phyloP scores from a whole-genome alignment of 1,140 invertebrate genomes.

The Eueides isabella region DNA sequence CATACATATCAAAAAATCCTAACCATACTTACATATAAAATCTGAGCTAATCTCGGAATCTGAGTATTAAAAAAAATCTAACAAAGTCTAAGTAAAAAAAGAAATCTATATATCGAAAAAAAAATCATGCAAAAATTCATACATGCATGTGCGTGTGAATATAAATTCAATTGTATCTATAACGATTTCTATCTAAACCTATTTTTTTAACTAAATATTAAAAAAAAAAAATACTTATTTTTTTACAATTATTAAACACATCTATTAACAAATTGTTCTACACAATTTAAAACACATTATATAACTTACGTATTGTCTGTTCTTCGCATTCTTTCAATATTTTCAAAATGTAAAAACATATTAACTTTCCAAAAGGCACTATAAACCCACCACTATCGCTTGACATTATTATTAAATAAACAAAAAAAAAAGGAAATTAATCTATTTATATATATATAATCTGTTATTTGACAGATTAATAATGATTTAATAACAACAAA shows the following conservation, averaged over 20 bases:
- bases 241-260: too few species aligned
- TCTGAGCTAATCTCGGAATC: too few species aligned
- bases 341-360: constrained; percentile 53
- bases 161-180: too few species aligned
- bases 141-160: not conserved
- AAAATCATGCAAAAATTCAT: constrained; percentile 7
- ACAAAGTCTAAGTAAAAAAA: not conserved
- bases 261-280: too few species aligned
- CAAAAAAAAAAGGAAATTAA: not conserved
- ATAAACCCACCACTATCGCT: constrained; percentile 60
- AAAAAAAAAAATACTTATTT: too few species aligned
- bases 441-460: not conserved
- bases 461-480: not conserved
- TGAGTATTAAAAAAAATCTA: too few species aligned
- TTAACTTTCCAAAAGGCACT: constrained; percentile 48
- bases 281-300: not conserved
- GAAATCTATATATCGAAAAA: not conserved
- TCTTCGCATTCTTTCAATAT: constrained; percentile 57
- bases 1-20: not conserved
- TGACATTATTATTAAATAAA: constrained; percentile 47
- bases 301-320: constrained; percentile 46
- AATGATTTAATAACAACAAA: not conserved
- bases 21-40: not conserved
- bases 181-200: too few species aligned
- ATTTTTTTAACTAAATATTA: too few species aligned